phyloP scores from a whole-genome alignment of 2,888 invertebrate genomes.

The Laspeyria flexula region DNA sequence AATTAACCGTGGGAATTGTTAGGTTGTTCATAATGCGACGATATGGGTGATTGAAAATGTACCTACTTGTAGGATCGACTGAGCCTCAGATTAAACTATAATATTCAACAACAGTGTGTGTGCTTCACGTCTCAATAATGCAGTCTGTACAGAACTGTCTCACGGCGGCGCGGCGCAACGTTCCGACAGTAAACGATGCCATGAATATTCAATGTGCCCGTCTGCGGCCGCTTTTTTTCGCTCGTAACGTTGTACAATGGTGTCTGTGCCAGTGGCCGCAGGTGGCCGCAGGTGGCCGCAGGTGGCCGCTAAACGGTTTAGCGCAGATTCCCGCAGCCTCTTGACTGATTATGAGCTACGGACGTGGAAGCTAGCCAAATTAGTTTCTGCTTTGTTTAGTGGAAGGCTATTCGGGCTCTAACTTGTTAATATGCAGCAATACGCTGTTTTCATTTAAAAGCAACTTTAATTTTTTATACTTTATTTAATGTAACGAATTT shows the following conservation, averaged over 20 bases:
- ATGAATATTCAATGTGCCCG: slow-evolving; percentile 25
- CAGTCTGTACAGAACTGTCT: background rate
- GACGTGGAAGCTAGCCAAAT: background rate
- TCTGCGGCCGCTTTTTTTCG: slow-evolving; percentile 12
- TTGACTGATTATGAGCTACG: background rate
- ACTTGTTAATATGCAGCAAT: too few species aligned
- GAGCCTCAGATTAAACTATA: too few species aligned
- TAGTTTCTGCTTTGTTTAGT: background rate
- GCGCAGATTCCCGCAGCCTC: background rate
- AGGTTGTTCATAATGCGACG: too few species aligned
- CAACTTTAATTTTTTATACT: too few species aligned
- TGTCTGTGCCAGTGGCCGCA: background rate
- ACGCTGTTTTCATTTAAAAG: too few species aligned
- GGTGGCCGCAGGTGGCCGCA: too few species aligned
- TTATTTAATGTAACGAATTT: too few species aligned
- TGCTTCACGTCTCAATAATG: background rate
- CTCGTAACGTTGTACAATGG: background rate
- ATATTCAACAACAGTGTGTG: too few species aligned
- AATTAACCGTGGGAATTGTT: too few species aligned
- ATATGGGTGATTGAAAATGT: too few species aligned
- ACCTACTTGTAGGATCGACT: too few species aligned
- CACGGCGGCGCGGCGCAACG: background rate
- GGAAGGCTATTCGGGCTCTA: too few species aligned
- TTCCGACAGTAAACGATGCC: background rate
- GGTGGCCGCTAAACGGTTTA: background rate